Evolutionary conservation across 2,888 invertebrate genomes (phyloP).

Genomic region (Drepanosiphum platanoidis): DNA sequence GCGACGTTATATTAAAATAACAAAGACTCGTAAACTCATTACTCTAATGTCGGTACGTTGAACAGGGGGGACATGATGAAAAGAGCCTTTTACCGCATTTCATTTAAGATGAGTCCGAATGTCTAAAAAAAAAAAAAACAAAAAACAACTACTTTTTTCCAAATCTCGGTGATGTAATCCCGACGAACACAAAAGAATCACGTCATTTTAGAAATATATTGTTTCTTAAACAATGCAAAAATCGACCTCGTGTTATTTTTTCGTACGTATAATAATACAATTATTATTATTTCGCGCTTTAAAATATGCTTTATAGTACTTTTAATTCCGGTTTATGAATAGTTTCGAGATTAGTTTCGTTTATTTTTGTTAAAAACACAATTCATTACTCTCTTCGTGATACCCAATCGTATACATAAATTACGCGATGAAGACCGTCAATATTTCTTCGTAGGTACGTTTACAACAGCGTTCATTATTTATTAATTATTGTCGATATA

Average conservation of each 20-base stretch:
- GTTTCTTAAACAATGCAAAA: background rate
- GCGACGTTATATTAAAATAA: background rate
- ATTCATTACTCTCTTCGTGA: no score
- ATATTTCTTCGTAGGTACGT: no score
- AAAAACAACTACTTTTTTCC: background rate
- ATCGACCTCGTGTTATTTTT: background rate
- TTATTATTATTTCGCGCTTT: background rate
- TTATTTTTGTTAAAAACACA: background rate
- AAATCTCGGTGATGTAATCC: background rate
- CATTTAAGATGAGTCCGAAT: background rate
- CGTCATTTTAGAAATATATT: background rate
- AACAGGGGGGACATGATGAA: background rate
- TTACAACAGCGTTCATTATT: no score
- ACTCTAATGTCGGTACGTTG: background rate
- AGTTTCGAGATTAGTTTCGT: background rate
- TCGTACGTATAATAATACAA: background rate
- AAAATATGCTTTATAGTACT: background rate
- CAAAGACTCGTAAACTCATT: background rate
- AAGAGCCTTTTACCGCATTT: background rate
- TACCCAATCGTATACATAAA: no score
- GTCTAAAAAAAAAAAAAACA: background rate
- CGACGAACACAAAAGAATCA: background rate
- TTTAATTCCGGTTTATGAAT: background rate
- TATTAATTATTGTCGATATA: no score
- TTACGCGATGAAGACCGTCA: no score